A percentile compares a stretch with the other conserved stretches of the same genome.
phyloP scores from a whole-genome alignment of 30 jellyfish, hydroid and myxozoan genomes.

The Phacellophora camtschatica region DNA sequence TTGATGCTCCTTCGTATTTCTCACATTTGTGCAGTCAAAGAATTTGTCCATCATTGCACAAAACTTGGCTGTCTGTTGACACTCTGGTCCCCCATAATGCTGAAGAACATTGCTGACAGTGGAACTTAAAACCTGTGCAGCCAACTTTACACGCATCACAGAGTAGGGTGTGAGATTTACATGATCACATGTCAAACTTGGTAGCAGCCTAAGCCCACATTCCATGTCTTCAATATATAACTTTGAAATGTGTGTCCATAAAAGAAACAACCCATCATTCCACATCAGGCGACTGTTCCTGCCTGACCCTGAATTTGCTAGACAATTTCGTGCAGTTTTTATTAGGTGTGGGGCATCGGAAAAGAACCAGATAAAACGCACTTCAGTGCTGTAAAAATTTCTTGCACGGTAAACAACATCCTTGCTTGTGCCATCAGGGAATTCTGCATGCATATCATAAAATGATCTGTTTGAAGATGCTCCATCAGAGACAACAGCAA shows the following conservation, averaged over 20 bases:
- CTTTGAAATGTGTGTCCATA: slow-evolving; percentile 42
- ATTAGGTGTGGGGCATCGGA: slow-evolving; percentile 59
- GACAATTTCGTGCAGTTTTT: slow-evolving; percentile 56
- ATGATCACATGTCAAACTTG: slow-evolving; percentile 37
- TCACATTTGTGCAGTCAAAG: slow-evolving; percentile 52
- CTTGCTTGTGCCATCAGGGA: neutral
- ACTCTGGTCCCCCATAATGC: slow-evolving; percentile 47
- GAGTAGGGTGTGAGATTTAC: slow-evolving; percentile 49
- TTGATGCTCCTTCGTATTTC: slow-evolving; percentile 4
- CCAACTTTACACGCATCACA: slow-evolving; percentile 32
- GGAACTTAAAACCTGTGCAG: slow-evolving; percentile 57
- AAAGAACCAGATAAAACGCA: slow-evolving; percentile 26
- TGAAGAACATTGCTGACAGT: slow-evolving; percentile 9
- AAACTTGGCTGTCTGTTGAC: slow-evolving; percentile 28
- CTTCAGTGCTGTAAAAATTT: neutral
- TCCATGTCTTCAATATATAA: slow-evolving; percentile 41
- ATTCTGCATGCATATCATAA: neutral
- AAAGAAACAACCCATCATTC: slow-evolving; percentile 36
- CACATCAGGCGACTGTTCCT: slow-evolving; percentile 18
- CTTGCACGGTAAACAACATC: neutral
- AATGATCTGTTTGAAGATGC: slow-evolving; percentile 9
- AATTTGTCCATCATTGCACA: slow-evolving; percentile 40
- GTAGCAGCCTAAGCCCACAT: slow-evolving; percentile 19
- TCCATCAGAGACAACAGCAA: neutral
- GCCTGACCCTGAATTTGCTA: slow-evolving; percentile 48